These are phyloP conservation scores for Eudasyphora cyanicolor DNA, from an alignment of 2,888 invertebrate genomes.

Conservation along the genomic window DNA sequence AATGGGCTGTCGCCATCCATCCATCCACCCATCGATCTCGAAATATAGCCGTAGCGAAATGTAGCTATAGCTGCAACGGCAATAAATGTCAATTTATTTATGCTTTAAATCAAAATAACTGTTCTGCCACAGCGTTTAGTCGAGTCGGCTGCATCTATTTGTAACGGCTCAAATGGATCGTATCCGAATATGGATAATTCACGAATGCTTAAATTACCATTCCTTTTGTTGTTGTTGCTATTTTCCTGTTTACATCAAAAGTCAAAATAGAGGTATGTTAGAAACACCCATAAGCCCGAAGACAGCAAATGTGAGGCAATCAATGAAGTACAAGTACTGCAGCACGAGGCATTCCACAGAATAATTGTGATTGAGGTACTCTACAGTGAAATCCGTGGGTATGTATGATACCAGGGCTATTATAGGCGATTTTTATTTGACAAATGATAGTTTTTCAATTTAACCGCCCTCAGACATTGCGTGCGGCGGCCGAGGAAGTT, in stretches of 20 bases:
- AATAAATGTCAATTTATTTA: conserved; percentile 46
- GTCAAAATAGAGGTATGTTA: conserved; percentile 46
- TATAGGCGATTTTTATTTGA: too few relatives aligned
- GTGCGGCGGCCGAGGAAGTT: too few relatives aligned
- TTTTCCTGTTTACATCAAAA: background rate
- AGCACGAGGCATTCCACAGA: conserved; percentile 28
- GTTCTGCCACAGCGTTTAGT: background rate
- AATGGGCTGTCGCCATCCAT: background rate
- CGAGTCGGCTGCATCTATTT: background rate
- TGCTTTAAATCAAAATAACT: conserved; percentile 41
- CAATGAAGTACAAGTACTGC: background rate
- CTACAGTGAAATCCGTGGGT: background rate
- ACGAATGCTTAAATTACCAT: conserved; percentile 10
- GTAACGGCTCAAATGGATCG: background rate
- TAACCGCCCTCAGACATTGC: too few relatives aligned
- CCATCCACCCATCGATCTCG: conserved; percentile 17
- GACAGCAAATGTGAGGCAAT: conserved; percentile 1
- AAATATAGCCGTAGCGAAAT: too few relatives aligned
- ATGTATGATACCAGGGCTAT: too few relatives aligned
- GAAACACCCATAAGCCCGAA: conserved; percentile 52
- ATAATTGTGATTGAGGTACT: conserved; percentile 18
- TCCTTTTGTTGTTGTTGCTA: background rate
- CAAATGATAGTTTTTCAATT: too few relatives aligned
- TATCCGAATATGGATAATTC: conserved; percentile 19
- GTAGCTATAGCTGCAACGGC: conserved; percentile 8